Percentiles rank a stretch among this genome's conserved stretches.
Evolutionary conservation across 1,140 invertebrate genomes (phyloP).

Genomic region (Pogonus chalceus): DNA sequence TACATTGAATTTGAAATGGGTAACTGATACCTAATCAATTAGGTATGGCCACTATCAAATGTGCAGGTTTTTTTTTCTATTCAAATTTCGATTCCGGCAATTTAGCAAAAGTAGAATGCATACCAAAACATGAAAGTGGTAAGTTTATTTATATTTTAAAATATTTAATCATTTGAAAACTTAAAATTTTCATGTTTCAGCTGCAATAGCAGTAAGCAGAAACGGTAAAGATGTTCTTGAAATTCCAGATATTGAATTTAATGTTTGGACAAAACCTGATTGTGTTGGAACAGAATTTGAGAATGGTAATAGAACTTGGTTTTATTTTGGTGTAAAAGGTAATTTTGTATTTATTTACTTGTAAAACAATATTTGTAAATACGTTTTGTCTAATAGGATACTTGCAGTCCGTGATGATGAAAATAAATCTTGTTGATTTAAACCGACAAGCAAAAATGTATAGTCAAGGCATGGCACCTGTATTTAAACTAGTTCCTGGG

Average conservation of each 20-base stretch:
- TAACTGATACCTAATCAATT: too few species aligned
- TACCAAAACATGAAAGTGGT: constrained; percentile 37
- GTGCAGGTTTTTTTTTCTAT: constrained; percentile 59
- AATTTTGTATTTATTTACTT: constrained; percentile 11
- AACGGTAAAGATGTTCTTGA: constrained; percentile 31
- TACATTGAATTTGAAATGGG: too few species aligned
- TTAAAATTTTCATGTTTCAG: constrained; percentile 26
- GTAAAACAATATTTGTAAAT: constrained; percentile 4
- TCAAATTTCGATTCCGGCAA: constrained; percentile 85
- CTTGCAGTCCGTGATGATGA: constrained; percentile 49
- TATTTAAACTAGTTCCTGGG: constrained; percentile 57
- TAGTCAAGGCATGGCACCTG: constrained; percentile 81
- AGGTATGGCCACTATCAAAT: constrained; percentile 39
- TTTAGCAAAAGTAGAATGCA: constrained; percentile 62
- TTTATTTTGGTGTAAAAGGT: constrained; percentile 74
- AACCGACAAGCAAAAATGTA: constrained; percentile 87
- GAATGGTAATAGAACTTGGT: constrained; percentile 88
- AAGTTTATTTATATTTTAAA: constrained; percentile 11
- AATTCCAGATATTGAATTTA: constrained; percentile 67
- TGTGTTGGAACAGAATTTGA: constrained; percentile 80
- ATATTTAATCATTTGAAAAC: constrained; percentile 17
- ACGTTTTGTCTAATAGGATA: constrained; percentile 30
- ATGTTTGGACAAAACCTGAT: constrained; percentile 84
- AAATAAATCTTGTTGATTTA: constrained; percentile 77
- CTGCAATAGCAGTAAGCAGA: constrained; percentile 10